Conservation (phyloP, 2,113 vertebrate species). For the Nyctereutes procyonoides region DNA sequence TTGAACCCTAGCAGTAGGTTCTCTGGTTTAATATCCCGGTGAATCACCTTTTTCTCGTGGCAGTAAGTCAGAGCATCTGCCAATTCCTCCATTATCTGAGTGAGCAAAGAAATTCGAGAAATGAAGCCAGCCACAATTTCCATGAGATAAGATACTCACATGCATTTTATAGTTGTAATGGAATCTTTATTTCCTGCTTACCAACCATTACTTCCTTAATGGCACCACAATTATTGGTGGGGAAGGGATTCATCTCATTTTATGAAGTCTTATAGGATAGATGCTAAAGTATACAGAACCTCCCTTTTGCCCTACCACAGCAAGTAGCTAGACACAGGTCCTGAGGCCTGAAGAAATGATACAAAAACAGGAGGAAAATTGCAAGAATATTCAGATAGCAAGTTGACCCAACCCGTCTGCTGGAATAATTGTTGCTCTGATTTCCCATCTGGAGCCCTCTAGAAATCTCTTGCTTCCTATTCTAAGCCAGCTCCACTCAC, state of each 20-base stretch:
- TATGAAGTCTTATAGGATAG: background rate
- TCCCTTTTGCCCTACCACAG: background rate
- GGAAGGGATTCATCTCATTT: background rate
- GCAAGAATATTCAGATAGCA: background rate
- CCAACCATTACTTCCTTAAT: too few species aligned
- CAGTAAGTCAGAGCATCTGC: conserved; percentile 93
- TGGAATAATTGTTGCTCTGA: background rate
- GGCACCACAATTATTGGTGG: background rate
- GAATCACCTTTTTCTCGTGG: conserved; percentile 93
- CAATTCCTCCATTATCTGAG: conserved; percentile 93
- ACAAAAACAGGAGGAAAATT: background rate
- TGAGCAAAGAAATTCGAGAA: background rate
- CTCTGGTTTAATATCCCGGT: conserved; percentile 95
- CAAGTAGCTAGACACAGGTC: background rate
- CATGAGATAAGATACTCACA: fast-evolving
- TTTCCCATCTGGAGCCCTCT: background rate
- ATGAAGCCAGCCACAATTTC: background rate
- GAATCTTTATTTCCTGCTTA: background rate
- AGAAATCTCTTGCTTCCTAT: background rate
- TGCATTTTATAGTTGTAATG: background rate
- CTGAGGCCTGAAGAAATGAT: background rate
- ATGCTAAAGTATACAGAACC: background rate
- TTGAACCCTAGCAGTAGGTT: conserved; percentile 92
- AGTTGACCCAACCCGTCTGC: too few species aligned
- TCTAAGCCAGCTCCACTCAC: background rate